Evolutionary conservation across 2,888 invertebrate genomes (phyloP), one percentile per base, ranked within the genome.

Genomic region (Globia sparganii): DNA sequence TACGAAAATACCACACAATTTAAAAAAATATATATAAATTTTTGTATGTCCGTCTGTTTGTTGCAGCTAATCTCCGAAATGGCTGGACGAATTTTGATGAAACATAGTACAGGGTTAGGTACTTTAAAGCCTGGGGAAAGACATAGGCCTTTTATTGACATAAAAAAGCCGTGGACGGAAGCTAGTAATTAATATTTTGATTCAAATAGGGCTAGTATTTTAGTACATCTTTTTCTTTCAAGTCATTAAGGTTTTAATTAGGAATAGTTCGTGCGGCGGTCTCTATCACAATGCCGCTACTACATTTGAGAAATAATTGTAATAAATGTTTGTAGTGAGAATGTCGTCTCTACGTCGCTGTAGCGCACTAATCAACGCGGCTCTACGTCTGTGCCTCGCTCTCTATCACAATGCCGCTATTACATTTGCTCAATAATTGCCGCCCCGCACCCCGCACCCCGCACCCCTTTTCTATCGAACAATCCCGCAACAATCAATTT

Each of bases 381-480:
- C 89, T 91, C 90, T 88, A 91, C 94, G 94, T 94, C 95, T 94
- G 95, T 84, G 72, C 83, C 90, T 69, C 83, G 91, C 92, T 91
- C 92, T 94, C 94, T 94, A 93, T 95, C 94, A 96, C 96, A 96
- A 96, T 96, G 95, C 93, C 91, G 94, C 95, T 96, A 96, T 96
- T 96, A 96, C 96, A 96, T 96, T 96, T 96, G 95, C 95, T 93
- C 93, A 94, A 95, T 96, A 96, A 96, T 96, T 95, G 95, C 93
- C 94, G 91, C 93, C 82, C 87, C 84, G 88, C 83, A 80, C 87
- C 86, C 89, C 87, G 79, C 43, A 43, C 43, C 46, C 46, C 49
- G 21, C 49, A 49, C 93, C 79, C 78, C 76, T 49, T 75, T 65
- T 66, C 53, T 72, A 15, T 56, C 28, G n/a, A 64, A 15, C 37